Percentiles rank a stretch among this genome's conserved stretches.
These are phyloP conservation scores for Ophion ellenae DNA, from an alignment of 2,888 invertebrate species.

Conservation along the genomic window DNA sequence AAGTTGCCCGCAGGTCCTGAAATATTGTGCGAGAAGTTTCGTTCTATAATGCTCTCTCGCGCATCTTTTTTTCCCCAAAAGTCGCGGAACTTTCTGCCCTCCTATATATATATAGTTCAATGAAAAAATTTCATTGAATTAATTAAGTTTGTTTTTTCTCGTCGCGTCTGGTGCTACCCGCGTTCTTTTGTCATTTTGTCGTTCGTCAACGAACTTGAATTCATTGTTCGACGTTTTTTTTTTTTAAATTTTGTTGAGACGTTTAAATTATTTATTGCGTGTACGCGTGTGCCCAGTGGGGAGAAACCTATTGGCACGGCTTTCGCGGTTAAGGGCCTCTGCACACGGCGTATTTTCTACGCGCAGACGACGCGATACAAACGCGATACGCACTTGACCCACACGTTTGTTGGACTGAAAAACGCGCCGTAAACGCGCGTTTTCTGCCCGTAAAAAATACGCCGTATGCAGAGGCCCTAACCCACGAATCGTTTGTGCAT, in stretches of 20 bases:
- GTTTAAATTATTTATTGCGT: slow-evolving; percentile 20
- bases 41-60: not conserved
- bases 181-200: not conserved
- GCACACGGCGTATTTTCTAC: slow-evolving; percentile 1
- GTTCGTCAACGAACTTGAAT: not conserved
- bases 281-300: slow-evolving; percentile 31
- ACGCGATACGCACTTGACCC: too few species aligned
- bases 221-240: not conserved
- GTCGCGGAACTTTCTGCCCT: not conserved
- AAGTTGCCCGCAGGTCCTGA: slow-evolving; percentile 16
- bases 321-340: slow-evolving; percentile 56
- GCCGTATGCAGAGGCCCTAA: not conserved
- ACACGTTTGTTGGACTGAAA: too few species aligned
- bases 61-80: not conserved
- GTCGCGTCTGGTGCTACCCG: not conserved
- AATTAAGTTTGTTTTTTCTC: not conserved
- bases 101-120: not conserved
- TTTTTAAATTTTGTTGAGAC: not conserved
- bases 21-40: not conserved
- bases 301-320: slow-evolving; percentile 73
- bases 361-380: too few species aligned
- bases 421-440: too few species aligned
- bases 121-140: not conserved
- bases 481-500: slow-evolving; percentile 49
- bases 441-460: too few species aligned